Evolutionary conservation across 1,140 invertebrate genomes (phyloP).

Genomic region (Papilio xuthus): DNA sequence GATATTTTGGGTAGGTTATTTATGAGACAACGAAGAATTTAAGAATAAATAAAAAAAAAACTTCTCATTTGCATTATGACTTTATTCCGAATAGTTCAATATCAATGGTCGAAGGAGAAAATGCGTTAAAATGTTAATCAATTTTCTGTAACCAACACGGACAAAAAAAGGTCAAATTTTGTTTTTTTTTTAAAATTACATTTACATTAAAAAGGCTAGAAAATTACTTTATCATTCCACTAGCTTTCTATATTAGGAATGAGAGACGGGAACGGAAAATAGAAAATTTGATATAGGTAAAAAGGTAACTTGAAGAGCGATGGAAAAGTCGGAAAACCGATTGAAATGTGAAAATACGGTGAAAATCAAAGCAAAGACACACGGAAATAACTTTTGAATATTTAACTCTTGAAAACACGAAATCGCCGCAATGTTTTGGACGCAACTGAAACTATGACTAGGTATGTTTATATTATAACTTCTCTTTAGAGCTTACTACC

Average conservation of each 20-base stretch:
- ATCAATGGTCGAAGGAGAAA: too few species aligned
- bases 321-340: not conserved
- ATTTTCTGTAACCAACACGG: too few species aligned
- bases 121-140: too few species aligned
- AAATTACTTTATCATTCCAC: not conserved
- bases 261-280: not conserved
- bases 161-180: too few species aligned
- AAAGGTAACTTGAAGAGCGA: not conserved
- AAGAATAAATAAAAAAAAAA: too few species aligned
- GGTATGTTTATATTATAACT: not conserved
- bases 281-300: not conserved
- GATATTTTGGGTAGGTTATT: too few species aligned
- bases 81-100: too few species aligned
- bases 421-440: not conserved
- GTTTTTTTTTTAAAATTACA: too few species aligned
- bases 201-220: too few species aligned
- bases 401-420: not conserved
- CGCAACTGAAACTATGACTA: not conserved
- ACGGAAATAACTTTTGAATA: conserved; percentile 15
- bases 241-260: not conserved
- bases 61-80: too few species aligned
- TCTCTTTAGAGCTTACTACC: not conserved
- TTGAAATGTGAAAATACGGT: not conserved
- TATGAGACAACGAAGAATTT: too few species aligned
- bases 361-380: conserved; percentile 9